Percentiles rank a stretch among this genome's conserved stretches.
Evolutionary conservation across 1,140 invertebrate genomes (phyloP).

Genomic region (Trachymyrmex septentrionalis): DNA sequence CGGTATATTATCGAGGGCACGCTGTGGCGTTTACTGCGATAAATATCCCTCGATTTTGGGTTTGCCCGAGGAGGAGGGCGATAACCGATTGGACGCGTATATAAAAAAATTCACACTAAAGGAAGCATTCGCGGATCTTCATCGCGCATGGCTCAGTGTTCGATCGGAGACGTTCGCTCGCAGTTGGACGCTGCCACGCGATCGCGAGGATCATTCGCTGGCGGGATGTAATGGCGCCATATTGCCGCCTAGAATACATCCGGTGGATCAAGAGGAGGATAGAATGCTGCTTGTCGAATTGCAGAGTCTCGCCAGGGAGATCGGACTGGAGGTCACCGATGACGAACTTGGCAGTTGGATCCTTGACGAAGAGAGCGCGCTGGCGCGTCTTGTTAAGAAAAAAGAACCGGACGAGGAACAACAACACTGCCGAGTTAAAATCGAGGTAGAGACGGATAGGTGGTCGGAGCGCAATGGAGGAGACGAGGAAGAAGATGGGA

Average conservation of each 20-base stretch:
- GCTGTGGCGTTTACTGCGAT: constrained; percentile 61
- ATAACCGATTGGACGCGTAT: constrained; percentile 73
- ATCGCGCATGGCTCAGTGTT: constrained; percentile 86
- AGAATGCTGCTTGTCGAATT: constrained; percentile 82
- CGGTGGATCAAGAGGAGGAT: constrained; percentile 76
- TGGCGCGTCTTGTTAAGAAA: constrained; percentile 74
- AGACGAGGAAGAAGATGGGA: constrained; percentile 62
- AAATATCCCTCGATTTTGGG: constrained; percentile 18
- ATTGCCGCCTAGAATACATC: constrained; percentile 64
- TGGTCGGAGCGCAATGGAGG: constrained; percentile 65
- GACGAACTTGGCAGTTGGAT: constrained; percentile 84
- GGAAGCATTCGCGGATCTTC: constrained; percentile 86
- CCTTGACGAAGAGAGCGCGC: constrained; percentile 78
- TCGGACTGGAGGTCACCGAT: constrained; percentile 84
- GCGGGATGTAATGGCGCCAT: constrained; percentile 29
- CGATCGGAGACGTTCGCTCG: constrained; percentile 84
- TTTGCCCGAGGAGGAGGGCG: constrained; percentile 46
- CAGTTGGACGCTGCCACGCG: constrained; percentile 81
- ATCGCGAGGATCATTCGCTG: constrained; percentile 60
- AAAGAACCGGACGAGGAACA: constrained; percentile 75
- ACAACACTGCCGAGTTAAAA: constrained; percentile 72
- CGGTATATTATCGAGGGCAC: constrained; percentile 80
- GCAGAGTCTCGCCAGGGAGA: constrained; percentile 82
- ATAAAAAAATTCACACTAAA: constrained; percentile 85
- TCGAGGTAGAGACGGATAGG: constrained; percentile 74